A percentile compares a stretch with the other conserved stretches of the same genome.
phyloP scores from a whole-genome alignment of 2,888 invertebrate species.

The Lasioglossum pauxillum region DNA sequence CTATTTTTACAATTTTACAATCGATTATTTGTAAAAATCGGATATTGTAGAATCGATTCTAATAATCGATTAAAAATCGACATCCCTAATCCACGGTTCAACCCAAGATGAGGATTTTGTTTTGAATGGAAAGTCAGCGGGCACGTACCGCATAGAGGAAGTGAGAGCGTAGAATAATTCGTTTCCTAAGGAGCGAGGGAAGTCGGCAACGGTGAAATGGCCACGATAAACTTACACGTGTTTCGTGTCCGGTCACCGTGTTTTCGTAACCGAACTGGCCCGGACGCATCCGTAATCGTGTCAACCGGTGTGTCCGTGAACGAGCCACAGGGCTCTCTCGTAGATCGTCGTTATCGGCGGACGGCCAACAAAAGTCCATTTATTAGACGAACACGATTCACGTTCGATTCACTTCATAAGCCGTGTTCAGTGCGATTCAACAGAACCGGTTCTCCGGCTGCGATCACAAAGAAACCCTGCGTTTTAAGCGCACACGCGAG shows the following conservation, averaged over 20 bases:
- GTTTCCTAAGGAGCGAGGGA: not conserved
- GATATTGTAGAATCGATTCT: no score
- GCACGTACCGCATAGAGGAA: not conserved
- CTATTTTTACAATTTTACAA: no score
- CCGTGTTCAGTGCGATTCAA: conserved; percentile 74
- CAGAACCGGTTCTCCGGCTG: conserved; percentile 77
- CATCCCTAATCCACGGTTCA: not conserved
- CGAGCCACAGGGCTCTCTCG: not conserved
- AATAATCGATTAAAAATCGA: no score
- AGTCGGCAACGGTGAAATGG: not conserved
- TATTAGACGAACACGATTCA: conserved; percentile 73
- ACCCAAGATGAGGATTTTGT: not conserved
- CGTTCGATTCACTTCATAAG: conserved; percentile 80
- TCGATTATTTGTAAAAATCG: no score
- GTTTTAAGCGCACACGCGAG: conserved; percentile 64
- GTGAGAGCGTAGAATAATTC: not conserved
- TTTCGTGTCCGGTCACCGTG: not conserved
- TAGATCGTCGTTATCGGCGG: conserved; percentile 43
- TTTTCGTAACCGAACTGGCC: conserved; percentile 9
- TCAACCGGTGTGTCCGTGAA: conserved; percentile 19
- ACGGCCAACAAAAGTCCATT: conserved; percentile 59
- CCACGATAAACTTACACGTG: not conserved
- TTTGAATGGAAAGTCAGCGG: not conserved
- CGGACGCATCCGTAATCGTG: conserved; percentile 13
- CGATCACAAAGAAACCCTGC: conserved; percentile 77